Percentiles rank a stretch among this genome's conserved stretches.
phyloP scores from a whole-genome alignment of 2,797 vertebrate genomes.

The Channa striata region DNA sequence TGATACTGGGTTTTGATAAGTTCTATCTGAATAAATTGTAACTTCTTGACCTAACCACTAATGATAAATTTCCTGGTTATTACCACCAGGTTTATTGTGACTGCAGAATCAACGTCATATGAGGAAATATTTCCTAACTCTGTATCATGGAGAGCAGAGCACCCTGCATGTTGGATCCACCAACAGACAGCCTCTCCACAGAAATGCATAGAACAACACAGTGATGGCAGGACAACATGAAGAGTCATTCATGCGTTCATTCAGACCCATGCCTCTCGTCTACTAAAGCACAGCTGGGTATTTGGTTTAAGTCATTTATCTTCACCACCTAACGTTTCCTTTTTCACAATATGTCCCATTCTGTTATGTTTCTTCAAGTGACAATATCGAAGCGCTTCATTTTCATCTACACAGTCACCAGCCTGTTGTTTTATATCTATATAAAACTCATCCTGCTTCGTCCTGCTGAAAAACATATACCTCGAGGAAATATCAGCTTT shows the following conservation, averaged over 20 bases:
- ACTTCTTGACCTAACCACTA: slow-evolving; percentile 2
- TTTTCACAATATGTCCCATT: slow-evolving; percentile 18
- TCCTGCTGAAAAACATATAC: slow-evolving; percentile 65
- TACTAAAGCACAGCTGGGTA: slow-evolving; percentile 75
- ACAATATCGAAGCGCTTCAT: slow-evolving; percentile 45
- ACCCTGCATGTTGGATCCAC: slow-evolving; percentile 43
- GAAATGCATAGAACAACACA: slow-evolving; percentile 81
- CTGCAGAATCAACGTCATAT: slow-evolving; percentile 37
- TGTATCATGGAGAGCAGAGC: slow-evolving; percentile 45
- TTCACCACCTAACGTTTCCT: slow-evolving; percentile 29
- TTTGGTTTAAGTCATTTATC: slow-evolving; percentile 71
- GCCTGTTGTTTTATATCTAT: slow-evolving; percentile 66
- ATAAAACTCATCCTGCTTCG: slow-evolving; percentile 59
- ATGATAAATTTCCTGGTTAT: neutral
- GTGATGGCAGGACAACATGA: slow-evolving; percentile 77
- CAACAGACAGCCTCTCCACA: slow-evolving; percentile 61
- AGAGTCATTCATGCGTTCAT: slow-evolving; percentile 70
- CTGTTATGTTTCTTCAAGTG: slow-evolving; percentile 45
- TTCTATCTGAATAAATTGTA: slow-evolving; percentile 1
- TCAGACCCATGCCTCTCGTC: slow-evolving; percentile 61
- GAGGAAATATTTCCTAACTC: slow-evolving; percentile 21
- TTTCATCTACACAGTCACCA: slow-evolving; percentile 51
- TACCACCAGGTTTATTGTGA: slow-evolving; percentile 21
- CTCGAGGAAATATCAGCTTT: slow-evolving; percentile 68
- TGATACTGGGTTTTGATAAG: slow-evolving; percentile 15